A percentile compares a stretch with the other conserved stretches of the same genome.
phyloP scores from a whole-genome alignment of 1,140 invertebrate genomes.

The Heliconius eleuchia region DNA sequence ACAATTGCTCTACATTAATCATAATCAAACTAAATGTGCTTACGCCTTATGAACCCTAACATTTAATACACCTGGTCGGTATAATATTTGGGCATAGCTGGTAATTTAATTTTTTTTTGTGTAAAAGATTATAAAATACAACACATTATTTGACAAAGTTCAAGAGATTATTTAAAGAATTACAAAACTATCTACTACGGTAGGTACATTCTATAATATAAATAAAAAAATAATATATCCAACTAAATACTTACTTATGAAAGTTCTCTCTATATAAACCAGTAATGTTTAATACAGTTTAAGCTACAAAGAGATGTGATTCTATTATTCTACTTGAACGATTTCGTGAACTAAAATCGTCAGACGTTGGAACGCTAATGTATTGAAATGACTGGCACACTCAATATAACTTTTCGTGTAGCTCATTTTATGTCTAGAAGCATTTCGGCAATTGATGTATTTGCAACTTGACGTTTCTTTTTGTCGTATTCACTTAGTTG shows the following conservation, averaged over 20 bases:
- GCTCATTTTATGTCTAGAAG: slow-evolving; percentile 33
- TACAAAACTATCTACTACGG: too few relatives aligned
- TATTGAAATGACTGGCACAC: slow-evolving; percentile 44
- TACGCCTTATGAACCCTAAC: neutral
- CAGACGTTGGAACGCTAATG: slow-evolving; percentile 34
- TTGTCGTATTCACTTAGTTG: slow-evolving; percentile 7
- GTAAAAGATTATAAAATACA: too few relatives aligned
- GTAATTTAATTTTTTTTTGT: too few relatives aligned
- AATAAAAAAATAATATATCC: too few relatives aligned
- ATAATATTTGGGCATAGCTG: neutral
- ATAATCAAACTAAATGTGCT: neutral
- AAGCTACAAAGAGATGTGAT: neutral
- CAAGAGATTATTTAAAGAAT: too few relatives aligned
- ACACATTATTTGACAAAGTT: too few relatives aligned
- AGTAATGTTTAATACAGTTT: neutral
- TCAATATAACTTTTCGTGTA: slow-evolving; percentile 35
- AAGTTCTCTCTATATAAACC: neutral
- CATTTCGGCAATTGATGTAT: slow-evolving; percentile 30
- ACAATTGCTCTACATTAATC: neutral
- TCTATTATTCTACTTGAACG: slow-evolving; percentile 36
- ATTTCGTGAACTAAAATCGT: slow-evolving; percentile 35
- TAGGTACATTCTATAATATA: too few relatives aligned
- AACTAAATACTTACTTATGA: neutral
- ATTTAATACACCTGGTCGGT: neutral
- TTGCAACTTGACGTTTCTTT: slow-evolving; percentile 16